phyloP scores from a whole-genome alignment of 2,113 vertebrate genomes.

The Prunella fulvescens region DNA sequence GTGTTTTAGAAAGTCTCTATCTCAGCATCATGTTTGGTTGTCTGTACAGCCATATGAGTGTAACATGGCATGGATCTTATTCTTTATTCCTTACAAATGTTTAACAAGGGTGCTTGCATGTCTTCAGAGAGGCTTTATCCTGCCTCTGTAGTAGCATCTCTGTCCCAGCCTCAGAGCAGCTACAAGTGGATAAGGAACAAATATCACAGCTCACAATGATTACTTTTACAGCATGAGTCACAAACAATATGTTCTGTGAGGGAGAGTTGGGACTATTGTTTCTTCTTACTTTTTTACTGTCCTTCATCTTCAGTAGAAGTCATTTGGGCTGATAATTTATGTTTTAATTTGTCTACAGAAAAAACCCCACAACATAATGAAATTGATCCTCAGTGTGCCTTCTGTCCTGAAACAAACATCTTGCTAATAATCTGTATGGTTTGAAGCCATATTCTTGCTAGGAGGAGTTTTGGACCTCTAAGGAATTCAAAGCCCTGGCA shows the following conservation, averaged over 20 bases:
- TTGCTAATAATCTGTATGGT: background rate
- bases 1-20: background rate
- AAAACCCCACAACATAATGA: background rate
- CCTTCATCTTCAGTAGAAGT: background rate
- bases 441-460: background rate
- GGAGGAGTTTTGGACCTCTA: background rate
- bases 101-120: background rate
- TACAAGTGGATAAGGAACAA: background rate
- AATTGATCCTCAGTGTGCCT: slow-evolving; percentile 9
- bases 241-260: background rate
- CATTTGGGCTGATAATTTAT: background rate
- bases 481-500: background rate
- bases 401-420: slow-evolving; percentile 8
- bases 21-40: background rate
- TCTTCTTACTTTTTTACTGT: background rate
- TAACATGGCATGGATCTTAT: background rate
- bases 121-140: background rate
- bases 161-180: background rate
- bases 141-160: background rate
- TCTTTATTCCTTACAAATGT: background rate
- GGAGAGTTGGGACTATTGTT: background rate
- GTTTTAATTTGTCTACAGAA: background rate
- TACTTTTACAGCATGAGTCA: background rate
- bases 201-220: background rate
- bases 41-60: background rate